Percentiles rank a stretch among this genome's conserved stretches.
Conservation (phyloP, 1,140 invertebrate genomes). For the Zaprionus davidi region DNA sequence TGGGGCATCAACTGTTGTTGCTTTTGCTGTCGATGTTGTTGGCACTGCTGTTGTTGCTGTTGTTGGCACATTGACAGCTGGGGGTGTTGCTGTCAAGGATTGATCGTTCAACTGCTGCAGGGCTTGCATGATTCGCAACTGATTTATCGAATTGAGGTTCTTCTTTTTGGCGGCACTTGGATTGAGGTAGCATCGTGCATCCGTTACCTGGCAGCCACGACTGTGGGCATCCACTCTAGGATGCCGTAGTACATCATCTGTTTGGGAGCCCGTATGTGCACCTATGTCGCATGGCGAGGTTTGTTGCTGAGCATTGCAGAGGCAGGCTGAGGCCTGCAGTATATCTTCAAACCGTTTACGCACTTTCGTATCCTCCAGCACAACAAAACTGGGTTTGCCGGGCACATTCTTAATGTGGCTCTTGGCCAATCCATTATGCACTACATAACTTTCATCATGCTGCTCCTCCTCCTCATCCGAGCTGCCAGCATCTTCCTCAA, state of each 20-base stretch:
- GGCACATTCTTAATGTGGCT: slow-evolving; percentile 38
- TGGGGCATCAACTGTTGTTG: neutral
- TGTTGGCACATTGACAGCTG: neutral
- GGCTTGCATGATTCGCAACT: neutral
- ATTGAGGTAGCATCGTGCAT: neutral
- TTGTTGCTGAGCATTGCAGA: slow-evolving; percentile 47
- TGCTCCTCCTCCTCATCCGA: neutral
- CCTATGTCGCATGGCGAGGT: slow-evolving; percentile 42
- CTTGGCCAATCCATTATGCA: slow-evolving; percentile 33
- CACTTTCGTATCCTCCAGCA: slow-evolving; percentile 47
- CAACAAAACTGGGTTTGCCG: slow-evolving; percentile 56
- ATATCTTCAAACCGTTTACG: slow-evolving; percentile 33
- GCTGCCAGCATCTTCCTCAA: slow-evolving; percentile 32
- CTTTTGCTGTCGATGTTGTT: too few relatives aligned
- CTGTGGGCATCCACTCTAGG: slow-evolving; percentile 2
- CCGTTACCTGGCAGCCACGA: slow-evolving; percentile 33
- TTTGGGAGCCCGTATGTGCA: slow-evolving; percentile 46
- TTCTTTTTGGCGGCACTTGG: neutral
- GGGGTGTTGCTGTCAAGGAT: neutral
- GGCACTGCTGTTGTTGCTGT: neutral
- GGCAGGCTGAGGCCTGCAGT: slow-evolving; percentile 19
- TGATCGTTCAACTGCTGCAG: slow-evolving; percentile 7
- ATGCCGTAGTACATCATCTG: slow-evolving; percentile 33
- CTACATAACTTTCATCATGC: neutral
- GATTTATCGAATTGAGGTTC: neutral